Evolutionary conservation across 1,140 invertebrate species (phyloP).

Genomic region (Chrysomallon squamiferum): DNA sequence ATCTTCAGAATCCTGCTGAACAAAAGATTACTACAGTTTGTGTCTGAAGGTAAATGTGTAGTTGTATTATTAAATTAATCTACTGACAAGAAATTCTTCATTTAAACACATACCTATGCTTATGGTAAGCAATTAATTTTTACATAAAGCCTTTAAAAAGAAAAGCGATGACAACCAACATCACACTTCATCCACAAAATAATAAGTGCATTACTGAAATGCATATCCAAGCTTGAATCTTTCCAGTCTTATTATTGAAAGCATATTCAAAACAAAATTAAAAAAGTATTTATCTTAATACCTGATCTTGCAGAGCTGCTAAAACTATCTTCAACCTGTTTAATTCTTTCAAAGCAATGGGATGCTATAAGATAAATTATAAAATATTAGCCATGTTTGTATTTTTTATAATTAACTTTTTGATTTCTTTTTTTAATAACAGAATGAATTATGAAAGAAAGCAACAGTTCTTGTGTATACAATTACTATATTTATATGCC

Average conservation of each 20-base stretch:
- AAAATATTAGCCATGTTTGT: neutral
- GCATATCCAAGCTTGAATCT: too few relatives aligned
- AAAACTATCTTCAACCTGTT: constrained; percentile 53
- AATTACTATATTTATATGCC: neutral
- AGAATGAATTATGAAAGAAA: neutral
- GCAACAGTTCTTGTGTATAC: neutral
- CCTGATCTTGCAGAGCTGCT: constrained; percentile 47
- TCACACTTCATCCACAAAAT: too few relatives aligned
- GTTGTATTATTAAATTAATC: too few relatives aligned
- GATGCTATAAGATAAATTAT: constrained; percentile 32
- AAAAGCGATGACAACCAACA: too few relatives aligned
- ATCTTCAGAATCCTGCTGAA: constrained; percentile 13
- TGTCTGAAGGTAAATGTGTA: too few relatives aligned
- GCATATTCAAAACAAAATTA: too few relatives aligned
- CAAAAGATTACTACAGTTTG: neutral
- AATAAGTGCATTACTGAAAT: too few relatives aligned
- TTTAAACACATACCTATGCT: too few relatives aligned
- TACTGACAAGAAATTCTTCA: too few relatives aligned
- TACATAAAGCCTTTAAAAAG: too few relatives aligned
- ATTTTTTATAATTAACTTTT: neutral
- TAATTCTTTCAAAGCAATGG: constrained; percentile 47
- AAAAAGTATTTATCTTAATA: neutral
- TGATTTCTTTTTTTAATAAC: neutral
- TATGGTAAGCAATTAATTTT: too few relatives aligned
- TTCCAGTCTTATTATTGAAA: too few relatives aligned